Conservation (phyloP, 2,113 vertebrate genomes). For the Nyctereutes procyonoides region DNA sequence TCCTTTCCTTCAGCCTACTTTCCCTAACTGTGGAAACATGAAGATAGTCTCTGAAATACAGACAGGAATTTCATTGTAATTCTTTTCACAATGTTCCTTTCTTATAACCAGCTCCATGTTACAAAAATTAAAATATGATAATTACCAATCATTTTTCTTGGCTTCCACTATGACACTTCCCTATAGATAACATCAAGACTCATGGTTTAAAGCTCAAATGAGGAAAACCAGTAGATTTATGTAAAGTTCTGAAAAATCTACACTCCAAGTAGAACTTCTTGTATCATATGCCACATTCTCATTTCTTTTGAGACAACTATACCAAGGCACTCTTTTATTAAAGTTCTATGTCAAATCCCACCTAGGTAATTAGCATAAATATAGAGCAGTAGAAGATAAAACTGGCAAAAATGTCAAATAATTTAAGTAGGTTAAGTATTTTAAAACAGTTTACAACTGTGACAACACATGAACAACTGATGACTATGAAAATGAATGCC, state of each 20-base stretch:
- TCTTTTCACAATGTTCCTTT: background rate
- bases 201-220: background rate
- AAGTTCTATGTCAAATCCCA: background rate
- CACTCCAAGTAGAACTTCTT: background rate
- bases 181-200: background rate
- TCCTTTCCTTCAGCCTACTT: background rate
- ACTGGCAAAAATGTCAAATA: background rate
- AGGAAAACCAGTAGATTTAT: background rate
- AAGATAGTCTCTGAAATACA: background rate
- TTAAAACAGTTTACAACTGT: background rate
- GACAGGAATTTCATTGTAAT: background rate
- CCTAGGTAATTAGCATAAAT: background rate
- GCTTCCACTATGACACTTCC: background rate
- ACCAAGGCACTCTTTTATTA: background rate
- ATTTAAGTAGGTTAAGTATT: background rate
- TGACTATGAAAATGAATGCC: background rate
- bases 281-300: background rate
- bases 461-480: background rate
- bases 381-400: background rate
- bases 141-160: background rate
- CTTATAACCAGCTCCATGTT: background rate
- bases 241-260: background rate
- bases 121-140: slow-evolving; percentile 32
- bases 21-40: background rate
- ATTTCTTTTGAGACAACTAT: background rate